Conservation (phyloP, 2,888 invertebrate genomes). For the Synanthedon myopaeformis region DNA sequence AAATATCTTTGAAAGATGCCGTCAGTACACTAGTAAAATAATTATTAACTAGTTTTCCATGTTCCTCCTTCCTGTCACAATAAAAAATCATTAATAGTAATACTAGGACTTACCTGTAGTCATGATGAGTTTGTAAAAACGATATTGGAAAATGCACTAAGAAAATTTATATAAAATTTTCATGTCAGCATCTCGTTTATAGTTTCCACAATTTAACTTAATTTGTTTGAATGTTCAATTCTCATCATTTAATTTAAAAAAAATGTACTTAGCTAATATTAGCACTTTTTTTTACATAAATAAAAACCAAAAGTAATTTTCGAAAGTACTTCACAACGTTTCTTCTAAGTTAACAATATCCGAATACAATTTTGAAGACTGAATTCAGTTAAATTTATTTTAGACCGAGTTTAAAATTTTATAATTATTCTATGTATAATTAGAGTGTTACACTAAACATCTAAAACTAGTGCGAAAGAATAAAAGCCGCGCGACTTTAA, state of each 20-base stretch:
- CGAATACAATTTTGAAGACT: too few relatives aligned
- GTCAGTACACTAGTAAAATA: too few relatives aligned
- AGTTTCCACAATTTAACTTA: neutral
- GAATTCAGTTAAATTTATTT: too few relatives aligned
- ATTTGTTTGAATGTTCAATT: neutral
- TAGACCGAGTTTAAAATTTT: constrained; percentile 11
- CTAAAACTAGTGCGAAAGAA: constrained; percentile 35
- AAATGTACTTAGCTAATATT: neutral
- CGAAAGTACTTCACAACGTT: neutral
- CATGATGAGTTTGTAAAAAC: constrained; percentile 16
- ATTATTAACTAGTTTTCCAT: too few relatives aligned
- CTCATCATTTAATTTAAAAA: neutral
- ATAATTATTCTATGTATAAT: constrained; percentile 15
- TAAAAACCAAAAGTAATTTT: neutral
- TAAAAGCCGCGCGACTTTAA: constrained; percentile 49
- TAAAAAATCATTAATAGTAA: too few relatives aligned
- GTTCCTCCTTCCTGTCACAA: too few relatives aligned
- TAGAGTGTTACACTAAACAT: constrained; percentile 31
- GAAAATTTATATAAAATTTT: constrained; percentile 46
- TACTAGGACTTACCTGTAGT: constrained; percentile 48
- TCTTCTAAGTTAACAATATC: too few relatives aligned
- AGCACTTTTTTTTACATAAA: neutral
- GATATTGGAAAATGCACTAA: neutral
- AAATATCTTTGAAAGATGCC: too few relatives aligned
- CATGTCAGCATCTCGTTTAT: constrained; percentile 20